phyloP scores from a whole-genome alignment of 2,113 vertebrate genomes.

The Varanus salvator region DNA sequence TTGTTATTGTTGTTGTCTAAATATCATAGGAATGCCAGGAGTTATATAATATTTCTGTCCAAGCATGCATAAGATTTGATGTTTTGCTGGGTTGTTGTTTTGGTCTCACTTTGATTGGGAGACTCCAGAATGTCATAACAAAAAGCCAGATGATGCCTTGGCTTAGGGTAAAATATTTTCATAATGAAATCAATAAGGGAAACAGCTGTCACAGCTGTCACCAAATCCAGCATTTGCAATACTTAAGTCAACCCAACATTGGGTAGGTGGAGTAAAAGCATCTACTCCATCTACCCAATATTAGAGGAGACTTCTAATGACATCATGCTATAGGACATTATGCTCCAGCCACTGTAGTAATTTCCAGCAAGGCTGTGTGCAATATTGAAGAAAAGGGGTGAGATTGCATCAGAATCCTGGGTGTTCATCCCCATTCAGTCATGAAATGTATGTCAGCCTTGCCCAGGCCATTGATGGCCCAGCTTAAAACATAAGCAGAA shows the following conservation, averaged over 20 bases:
- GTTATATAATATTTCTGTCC: too few species aligned
- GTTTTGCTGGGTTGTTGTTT: background rate
- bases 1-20: too few species aligned
- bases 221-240: background rate
- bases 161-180: background rate
- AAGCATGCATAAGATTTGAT: background rate
- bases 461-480: background rate
- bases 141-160: background rate
- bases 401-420: background rate
- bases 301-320: background rate
- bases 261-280: background rate
- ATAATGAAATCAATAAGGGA: background rate
- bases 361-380: background rate
- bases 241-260: background rate
- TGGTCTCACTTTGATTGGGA: background rate
- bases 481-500: too few species aligned
- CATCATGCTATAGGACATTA: background rate
- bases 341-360: background rate
- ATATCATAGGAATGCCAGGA: too few species aligned
- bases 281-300: background rate
- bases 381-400: background rate
- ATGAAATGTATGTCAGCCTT: background rate
- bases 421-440: background rate
- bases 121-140: background rate
- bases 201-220: background rate